Conservation (phyloP, 2,888 invertebrate species). For the Pedicia rivosa region DNA sequence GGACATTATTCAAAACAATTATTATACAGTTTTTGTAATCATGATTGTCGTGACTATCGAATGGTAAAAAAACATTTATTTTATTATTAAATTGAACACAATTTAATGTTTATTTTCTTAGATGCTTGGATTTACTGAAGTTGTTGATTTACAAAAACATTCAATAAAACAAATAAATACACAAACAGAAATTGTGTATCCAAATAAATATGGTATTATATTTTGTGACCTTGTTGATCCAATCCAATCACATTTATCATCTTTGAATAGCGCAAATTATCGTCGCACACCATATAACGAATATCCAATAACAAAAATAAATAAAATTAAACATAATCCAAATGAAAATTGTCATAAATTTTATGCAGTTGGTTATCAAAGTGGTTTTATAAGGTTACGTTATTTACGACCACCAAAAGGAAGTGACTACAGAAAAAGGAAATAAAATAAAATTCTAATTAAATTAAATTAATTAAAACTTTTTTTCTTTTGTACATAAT, state of each 20-base stretch:
- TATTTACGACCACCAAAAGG: neutral
- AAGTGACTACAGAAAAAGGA: too few species aligned
- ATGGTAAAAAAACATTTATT: neutral
- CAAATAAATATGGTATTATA: neutral
- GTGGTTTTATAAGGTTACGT: conserved; percentile 17
- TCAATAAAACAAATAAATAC: neutral
- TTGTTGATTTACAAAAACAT: neutral
- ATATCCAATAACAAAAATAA: conserved; percentile 15
- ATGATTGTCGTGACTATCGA: neutral
- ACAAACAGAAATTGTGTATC: neutral
- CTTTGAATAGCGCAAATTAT: neutral
- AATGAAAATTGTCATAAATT: conserved; percentile 18
- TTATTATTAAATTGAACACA: neutral
- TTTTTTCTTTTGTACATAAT: conserved; percentile 2
- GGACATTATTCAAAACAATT: conserved; percentile 7
- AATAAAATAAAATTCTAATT: too few species aligned
- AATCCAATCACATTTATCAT: neutral
- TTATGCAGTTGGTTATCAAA: conserved; percentile 24
- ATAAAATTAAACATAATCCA: conserved; percentile 21
- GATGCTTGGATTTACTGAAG: conserved; percentile 4
- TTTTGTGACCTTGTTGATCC: conserved; percentile 3
- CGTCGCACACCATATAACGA: neutral
- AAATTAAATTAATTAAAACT: neutral
- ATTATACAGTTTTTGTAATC: neutral
- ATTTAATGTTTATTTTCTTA: neutral